Base-by-base conservation (phyloP, 2,113 vertebrate genomes). In the Damaliscus lunatus region DNA sequence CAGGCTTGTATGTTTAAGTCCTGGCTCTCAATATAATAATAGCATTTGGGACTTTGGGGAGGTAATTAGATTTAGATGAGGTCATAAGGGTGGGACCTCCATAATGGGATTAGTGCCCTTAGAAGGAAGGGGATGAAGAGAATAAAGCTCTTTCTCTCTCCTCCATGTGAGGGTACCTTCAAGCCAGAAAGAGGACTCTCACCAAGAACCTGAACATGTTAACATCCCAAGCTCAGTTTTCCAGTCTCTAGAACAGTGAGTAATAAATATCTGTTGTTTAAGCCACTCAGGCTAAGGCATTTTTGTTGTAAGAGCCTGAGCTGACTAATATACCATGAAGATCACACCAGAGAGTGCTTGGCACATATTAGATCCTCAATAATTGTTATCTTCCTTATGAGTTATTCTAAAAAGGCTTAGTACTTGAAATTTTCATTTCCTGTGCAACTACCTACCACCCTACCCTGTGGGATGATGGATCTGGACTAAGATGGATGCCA, bases 331-430 rank as follows among this genome's bases (percentile, higher is more conserved):
- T 1, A 67, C 50, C 33, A 5, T 33, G 27, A 97, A 78, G 83
- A 14, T 57, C 74, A 53, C 11, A 78, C 90, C 60, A 93, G 48
- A 78, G 43, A 90, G 40, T 43, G 23, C 19, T 36, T 78, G 16
- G 6, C n/a, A 59, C n/a, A 25, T 33, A 71, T 36, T 83, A 92
- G 78, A 55, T 78, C 33, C 5, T 90, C 64, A 64, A 77, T 91
- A 86, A 96, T 93, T 96, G 91, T 89, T 96, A 27, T 27, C 43
- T 90, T 55, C 33, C 87, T 91, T 64, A 67, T 40, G 90, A 88
- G 62, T 88, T 90, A 90, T 87, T 95, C 48, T 92, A 71, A 92
- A 64, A 83, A 71, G 12, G 59, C 57, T 82, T 93, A 80, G 52
- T 84, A 57, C 29, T n/a, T 36, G 29, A 60, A 86, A 82, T 48